Conservation (phyloP, 2,797 vertebrate species). For the Chrysocyon brachyurus region DNA sequence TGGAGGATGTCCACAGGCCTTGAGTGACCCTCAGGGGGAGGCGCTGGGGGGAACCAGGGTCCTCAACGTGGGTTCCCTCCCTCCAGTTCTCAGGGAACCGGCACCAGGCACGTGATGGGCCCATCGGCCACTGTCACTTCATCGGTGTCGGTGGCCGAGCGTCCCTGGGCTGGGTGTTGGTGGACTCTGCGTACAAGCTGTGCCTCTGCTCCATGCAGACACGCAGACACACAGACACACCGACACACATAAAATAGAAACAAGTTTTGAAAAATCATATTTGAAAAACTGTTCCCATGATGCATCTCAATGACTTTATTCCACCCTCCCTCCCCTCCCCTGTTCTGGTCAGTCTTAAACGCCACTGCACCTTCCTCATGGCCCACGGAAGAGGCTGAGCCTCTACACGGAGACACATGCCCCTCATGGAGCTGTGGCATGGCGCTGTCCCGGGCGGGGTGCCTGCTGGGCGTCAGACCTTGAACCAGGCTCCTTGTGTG, state of each 20-base stretch:
- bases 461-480: not conserved
- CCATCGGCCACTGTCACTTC: not conserved
- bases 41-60: too few relatives aligned
- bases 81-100: not conserved
- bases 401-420: not conserved
- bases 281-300: not conserved
- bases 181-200: not conserved
- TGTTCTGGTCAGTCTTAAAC: not conserved
- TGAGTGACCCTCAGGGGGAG: not conserved
- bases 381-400: not conserved
- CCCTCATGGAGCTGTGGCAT: not conserved
- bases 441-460: not conserved
- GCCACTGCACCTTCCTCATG: not conserved
- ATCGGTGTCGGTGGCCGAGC: not conserved
- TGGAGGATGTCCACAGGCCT: not conserved
- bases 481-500: not conserved
- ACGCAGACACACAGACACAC: not conserved
- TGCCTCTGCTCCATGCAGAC: too few relatives aligned
- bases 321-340: not conserved
- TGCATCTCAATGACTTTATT: not conserved
- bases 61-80: not conserved
- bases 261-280: not conserved
- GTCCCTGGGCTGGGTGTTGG: not conserved
- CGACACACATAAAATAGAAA: not conserved
- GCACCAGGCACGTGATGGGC: not conserved